Percentiles rank a stretch among this genome's conserved stretches.
These are phyloP conservation scores for Sclerodermus sp. DNA, from an alignment of 2,888 invertebrate species.

Conservation along the genomic window DNA sequence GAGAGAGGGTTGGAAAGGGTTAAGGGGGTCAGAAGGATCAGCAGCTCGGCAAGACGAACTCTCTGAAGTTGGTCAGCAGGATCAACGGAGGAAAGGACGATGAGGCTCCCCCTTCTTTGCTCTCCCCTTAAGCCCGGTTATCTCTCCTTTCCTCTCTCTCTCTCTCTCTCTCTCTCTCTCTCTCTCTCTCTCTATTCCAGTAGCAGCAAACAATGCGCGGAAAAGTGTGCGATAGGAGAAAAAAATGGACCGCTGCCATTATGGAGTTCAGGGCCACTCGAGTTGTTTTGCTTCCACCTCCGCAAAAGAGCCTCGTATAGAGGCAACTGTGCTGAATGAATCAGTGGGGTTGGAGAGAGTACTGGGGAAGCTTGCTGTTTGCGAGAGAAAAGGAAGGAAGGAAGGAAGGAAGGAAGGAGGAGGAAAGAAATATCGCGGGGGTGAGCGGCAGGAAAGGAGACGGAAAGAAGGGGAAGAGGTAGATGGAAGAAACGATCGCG, in stretches of 20 bases:
- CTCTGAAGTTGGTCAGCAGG: conserved; percentile 39
- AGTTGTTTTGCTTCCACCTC: conserved; percentile 42
- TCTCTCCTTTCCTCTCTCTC: background rate
- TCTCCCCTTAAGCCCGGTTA: background rate
- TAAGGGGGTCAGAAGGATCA: conserved; percentile 32
- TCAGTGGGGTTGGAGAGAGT: conserved; percentile 20
- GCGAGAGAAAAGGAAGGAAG: background rate
- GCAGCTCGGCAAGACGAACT: conserved; percentile 19
- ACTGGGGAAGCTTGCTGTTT: too few species aligned
- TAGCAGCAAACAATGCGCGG: conserved; percentile 32
- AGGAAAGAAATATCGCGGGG: background rate
- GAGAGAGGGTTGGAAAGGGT: conserved; percentile 16
- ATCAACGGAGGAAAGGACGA: conserved; percentile 28
- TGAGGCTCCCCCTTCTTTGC: conserved; percentile 8
- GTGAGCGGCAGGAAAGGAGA: conserved; percentile 7
- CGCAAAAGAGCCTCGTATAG: conserved; percentile 37
- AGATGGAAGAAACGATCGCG: conserved; percentile 13
- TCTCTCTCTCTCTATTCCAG: background rate
- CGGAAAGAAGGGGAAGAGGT: conserved; percentile 12
- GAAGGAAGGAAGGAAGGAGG: background rate
- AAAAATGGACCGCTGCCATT: conserved; percentile 46
- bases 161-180: background rate
- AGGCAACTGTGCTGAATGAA: conserved; percentile 42
- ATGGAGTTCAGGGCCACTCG: conserved; percentile 48
- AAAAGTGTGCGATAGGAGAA: conserved; percentile 36